A percentile compares a stretch with the other conserved stretches of the same genome.
Evolutionary conservation across 2,888 invertebrate species (phyloP).

Genomic region (Drosophila flavopinicola): DNA sequence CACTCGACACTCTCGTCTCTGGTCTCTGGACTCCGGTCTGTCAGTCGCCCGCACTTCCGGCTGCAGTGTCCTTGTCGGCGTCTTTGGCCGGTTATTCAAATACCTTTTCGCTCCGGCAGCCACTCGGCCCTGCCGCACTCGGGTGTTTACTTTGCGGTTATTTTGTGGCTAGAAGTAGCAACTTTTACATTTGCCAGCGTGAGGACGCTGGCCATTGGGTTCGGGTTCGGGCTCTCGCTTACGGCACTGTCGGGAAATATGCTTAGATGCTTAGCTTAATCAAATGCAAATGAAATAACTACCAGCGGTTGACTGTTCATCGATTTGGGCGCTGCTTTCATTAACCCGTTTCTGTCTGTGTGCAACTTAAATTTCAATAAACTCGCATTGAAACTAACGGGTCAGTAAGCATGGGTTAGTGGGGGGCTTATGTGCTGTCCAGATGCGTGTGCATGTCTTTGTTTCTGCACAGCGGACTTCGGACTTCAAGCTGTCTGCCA

Average conservation of each 20-base stretch:
- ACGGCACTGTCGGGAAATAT: constrained; percentile 21
- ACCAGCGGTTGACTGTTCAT: constrained; percentile 15
- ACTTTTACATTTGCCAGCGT: constrained; percentile 65
- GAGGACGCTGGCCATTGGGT: constrained; percentile 24
- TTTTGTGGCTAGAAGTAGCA: constrained; percentile 78
- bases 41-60: constrained; percentile 31
- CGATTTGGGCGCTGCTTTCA: constrained; percentile 38
- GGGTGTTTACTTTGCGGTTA: constrained; percentile 79
- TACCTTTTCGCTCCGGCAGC: constrained; percentile 47
- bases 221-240: constrained; percentile 25
- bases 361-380: constrained; percentile 55
- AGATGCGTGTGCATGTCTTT: constrained; percentile 47
- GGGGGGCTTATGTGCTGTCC: constrained; percentile 34
- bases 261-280: constrained; percentile 58
- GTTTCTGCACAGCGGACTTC: constrained; percentile 54
- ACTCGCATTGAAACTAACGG: neutral
- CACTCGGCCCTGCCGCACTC: constrained; percentile 58
- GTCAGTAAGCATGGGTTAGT: neutral
- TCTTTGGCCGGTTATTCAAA: constrained; percentile 66
- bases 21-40: too few species aligned
- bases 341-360: constrained; percentile 31
- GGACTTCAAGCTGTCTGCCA: constrained; percentile 64
- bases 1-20: constrained; percentile 45
- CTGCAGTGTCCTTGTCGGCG: constrained; percentile 67
- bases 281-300: constrained; percentile 64